Base-by-base conservation (phyloP, 2,888 invertebrate genomes). In the Didymodactylos carnosus region DNA sequence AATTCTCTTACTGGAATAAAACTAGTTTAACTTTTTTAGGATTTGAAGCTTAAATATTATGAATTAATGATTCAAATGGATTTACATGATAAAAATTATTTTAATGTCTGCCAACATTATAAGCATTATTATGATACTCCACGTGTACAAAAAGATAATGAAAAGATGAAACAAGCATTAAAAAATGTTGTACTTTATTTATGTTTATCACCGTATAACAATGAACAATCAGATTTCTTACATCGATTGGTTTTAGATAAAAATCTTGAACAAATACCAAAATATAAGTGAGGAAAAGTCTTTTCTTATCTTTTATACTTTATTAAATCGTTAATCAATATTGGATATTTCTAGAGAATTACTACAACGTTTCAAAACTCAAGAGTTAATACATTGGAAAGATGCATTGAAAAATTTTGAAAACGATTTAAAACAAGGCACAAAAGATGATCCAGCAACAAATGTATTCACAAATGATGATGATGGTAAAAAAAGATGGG, bases 171-270 rank as follows among this genome's bases (percentile, higher is more conserved):
- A 76, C 83, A 84, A 79, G 88, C 90, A 3, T 87, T 95, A 27
- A 88, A 91, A 75, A 91, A 91, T 79, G 92, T 93, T 23, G 91
- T 95, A 0, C 86, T 98, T 43, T 98, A 94, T 83, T 87, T 95
- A 70, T 88, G 97, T 39, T 86, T 99, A 75, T 91, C 98, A 19
- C 92, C 93, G 0, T 94, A 91, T 81, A 93, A 93, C 81, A 95
- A 97, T 81, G 97, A 98, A 84, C 97, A 98, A 84, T 91, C 92
- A 69, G 97, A 98, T 84, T 87, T 98, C 78, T 91, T 95, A 73
- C 92, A 94, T 79, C 87, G 95, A 80, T 87, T 97, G 39, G 87
- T 92, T 46, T 88, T 89, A 76, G 94, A 94, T 79, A 94, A 93
- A 82, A 88, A 90, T 75, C 83, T 95, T 73, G 91, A 92, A 78